Evolutionary conservation across 2,797 vertebrate species (phyloP).

Genomic region (Melopsittacus undulatus): DNA sequence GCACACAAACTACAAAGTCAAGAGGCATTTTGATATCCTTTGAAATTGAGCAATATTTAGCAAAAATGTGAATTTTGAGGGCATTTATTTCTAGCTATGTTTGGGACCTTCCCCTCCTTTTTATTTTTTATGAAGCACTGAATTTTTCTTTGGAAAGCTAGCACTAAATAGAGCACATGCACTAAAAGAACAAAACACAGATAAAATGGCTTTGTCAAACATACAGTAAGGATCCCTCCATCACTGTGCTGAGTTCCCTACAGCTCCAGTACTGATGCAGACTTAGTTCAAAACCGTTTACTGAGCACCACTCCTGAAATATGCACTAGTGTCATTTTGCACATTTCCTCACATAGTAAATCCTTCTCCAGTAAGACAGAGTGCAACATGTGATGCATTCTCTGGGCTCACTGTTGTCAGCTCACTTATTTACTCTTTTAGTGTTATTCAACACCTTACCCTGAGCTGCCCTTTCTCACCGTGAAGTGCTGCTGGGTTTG

Average conservation of each 20-base stretch:
- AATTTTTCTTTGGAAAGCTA: neutral
- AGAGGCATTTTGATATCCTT: neutral
- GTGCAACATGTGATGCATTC: neutral
- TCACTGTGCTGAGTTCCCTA: neutral
- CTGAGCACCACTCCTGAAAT: neutral
- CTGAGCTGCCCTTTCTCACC: neutral
- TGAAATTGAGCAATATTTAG: neutral
- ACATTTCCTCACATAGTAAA: neutral
- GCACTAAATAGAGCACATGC: neutral
- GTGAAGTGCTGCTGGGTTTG: neutral
- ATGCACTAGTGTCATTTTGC: neutral
- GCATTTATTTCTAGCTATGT: neutral
- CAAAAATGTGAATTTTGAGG: neutral
- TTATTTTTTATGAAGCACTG: neutral
- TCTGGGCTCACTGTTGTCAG: neutral
- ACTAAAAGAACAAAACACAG: neutral
- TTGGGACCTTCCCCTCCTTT: rapidly evolving
- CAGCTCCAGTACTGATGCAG: neutral
- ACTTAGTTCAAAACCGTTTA: neutral
- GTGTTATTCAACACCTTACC: neutral
- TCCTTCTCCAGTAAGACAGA: neutral
- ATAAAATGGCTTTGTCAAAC: neutral
- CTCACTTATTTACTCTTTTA: neutral
- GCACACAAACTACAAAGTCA: neutral
- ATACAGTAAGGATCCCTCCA: neutral